Percentiles rank a stretch among this genome's conserved stretches.
These are phyloP conservation scores for Caenorhabditis sp. DNA, from an alignment of 2,888 invertebrate genomes.

Conservation along the genomic window DNA sequence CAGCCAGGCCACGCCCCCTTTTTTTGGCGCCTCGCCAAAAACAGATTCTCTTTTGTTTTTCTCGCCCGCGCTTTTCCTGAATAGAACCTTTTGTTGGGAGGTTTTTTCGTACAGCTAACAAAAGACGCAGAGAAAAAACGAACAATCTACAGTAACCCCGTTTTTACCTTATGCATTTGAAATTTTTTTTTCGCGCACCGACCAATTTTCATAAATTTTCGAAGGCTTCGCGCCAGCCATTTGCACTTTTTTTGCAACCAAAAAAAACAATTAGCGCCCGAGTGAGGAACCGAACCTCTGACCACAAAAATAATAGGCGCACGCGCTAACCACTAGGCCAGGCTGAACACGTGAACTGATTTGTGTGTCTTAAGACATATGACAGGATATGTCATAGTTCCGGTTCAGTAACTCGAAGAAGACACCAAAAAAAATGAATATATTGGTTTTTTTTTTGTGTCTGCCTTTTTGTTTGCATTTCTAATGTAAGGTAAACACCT, in stretches of 20 bases:
- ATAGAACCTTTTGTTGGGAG: neutral
- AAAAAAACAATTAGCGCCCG: too few species aligned
- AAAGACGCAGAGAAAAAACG: too few species aligned
- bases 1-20: neutral
- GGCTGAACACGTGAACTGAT: too few species aligned
- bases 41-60: neutral
- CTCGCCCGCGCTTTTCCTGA: neutral
- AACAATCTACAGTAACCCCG: too few species aligned
- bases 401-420: neutral
- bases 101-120: neutral
- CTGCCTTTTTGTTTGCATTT: neutral
- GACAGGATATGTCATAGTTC: neutral
- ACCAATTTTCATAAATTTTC: neutral
- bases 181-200: neutral
- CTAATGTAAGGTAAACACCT: constrained; percentile 1
- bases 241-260: too few species aligned
- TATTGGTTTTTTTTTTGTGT: neutral
- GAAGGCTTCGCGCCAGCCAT: neutral
- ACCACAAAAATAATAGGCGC: too few species aligned
- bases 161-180: neutral
- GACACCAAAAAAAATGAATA: neutral
- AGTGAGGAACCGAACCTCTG: too few species aligned
- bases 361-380: too few species aligned
- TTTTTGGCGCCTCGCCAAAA: neutral
- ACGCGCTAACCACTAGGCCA: too few species aligned